Base-by-base conservation (phyloP, 2,888 invertebrate genomes). In the Adela reaumurella region DNA sequence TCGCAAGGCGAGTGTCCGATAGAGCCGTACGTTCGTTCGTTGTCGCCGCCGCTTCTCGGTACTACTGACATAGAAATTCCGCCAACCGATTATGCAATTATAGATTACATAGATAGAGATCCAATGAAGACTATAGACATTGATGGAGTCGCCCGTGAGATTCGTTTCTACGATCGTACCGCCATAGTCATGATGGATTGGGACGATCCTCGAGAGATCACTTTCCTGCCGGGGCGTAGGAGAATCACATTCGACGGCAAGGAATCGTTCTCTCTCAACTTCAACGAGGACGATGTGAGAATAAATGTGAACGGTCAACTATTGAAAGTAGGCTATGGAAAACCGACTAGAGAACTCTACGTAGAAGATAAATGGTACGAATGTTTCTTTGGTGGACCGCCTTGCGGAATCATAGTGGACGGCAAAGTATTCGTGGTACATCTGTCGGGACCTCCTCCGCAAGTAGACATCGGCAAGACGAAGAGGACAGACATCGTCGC, bases 321-420 rank as follows among this genome's bases (percentile, higher is more conserved):
- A 3, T 89, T 90, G 64, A 85, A 88, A 52, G 88, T 97, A 35
- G 85, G 90, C 56, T 88, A 97, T 56, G 97, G 97, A 16, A 92
- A 92, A 11, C 96, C 96, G 0, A 94, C 95, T 0, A 83, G 95
- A 48, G 97, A 97, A 62, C 74, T 98, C 29, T 92, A 88, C 59
- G 87, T 99, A 46, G 93, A 98, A 64, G 90, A 90, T 8, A 82
- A 87, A 52, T 91, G 92, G 81, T 96, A 89, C 66, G 96, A 96
- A 64, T 92, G 94, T 58, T 92, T 90, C 67, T 98, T 98, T 65
- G 94, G 92, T 28, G 95, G 94, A 1, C 88, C 91, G 45, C 88
- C 93, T 0, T 83, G 94, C 46, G 84, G 86, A 1, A 87, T 96
- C 10, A 86, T 90, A 43, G 82, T 97, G 35, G 88, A 90, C 50